phyloP scores from a whole-genome alignment of 2,113 vertebrate genomes.

The Labeo catla region DNA sequence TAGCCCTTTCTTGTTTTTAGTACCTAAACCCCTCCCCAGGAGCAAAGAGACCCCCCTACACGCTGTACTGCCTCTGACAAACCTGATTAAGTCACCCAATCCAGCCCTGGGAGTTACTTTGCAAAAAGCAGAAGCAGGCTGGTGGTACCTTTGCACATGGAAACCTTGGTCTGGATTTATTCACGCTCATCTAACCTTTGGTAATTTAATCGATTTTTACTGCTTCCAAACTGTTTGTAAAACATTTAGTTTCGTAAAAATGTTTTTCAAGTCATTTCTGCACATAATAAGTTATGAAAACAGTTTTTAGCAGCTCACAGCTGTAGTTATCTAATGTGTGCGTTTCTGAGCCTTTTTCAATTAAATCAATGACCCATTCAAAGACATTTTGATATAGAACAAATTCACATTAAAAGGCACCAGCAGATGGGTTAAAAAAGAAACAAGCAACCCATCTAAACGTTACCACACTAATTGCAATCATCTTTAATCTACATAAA shows the following conservation, averaged over 20 bases:
- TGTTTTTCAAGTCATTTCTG: neutral
- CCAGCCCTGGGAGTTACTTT: neutral
- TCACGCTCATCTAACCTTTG: neutral
- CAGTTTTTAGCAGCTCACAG: neutral
- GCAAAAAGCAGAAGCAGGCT: neutral
- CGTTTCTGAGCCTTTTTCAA: neutral
- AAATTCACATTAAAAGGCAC: neutral
- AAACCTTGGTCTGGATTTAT: constrained; percentile 13
- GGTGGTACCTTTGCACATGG: constrained; percentile 10
- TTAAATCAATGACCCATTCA: neutral
- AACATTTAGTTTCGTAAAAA: neutral
- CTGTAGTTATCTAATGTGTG: neutral
- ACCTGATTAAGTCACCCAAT: constrained; percentile 24
- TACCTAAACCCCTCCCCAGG: constrained; percentile 10
- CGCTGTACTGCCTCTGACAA: constrained; percentile 12
- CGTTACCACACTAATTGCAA: constrained; percentile 36
- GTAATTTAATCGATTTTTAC: neutral
- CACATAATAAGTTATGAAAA: neutral
- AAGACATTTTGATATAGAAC: neutral
- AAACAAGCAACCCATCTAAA: neutral
- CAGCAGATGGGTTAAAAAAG: neutral
- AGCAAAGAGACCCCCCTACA: constrained; percentile 9
- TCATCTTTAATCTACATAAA: constrained; percentile 42
- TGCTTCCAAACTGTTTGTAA: neutral
- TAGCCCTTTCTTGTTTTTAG: constrained; percentile 30